Evolutionary conservation across 2,113 vertebrate genomes (phyloP).

Genomic region (Alligator sinensis): DNA sequence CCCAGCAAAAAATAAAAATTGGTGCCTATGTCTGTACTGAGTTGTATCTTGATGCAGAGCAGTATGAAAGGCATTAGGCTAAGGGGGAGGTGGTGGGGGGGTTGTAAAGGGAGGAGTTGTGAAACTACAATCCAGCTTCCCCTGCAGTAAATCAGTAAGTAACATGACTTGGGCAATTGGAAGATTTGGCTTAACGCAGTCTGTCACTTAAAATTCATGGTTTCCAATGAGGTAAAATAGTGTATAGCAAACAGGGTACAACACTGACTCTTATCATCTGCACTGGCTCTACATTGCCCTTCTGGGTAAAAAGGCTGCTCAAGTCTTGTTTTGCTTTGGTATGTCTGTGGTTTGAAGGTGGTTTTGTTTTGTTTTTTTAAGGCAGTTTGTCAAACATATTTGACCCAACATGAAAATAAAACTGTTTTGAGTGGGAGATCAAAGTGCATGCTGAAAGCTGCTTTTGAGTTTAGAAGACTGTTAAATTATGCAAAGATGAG

Average conservation of each 20-base stretch:
- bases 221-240: neutral
- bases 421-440: neutral
- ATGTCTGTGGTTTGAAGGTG: neutral
- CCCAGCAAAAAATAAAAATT: too few relatives aligned
- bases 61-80: neutral
- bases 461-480: neutral
- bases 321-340: neutral
- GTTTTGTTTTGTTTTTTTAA: neutral
- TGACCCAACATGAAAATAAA: neutral
- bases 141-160: neutral
- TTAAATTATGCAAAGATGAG: neutral
- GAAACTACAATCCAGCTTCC: neutral
- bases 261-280: neutral
- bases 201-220: neutral
- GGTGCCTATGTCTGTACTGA: neutral
- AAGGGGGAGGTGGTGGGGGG: too few relatives aligned
- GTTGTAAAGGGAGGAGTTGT: neutral
- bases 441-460: neutral
- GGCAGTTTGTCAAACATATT: neutral
- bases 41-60: neutral
- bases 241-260: neutral
- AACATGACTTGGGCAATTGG: neutral
- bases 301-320: neutral
- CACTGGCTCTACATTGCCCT: neutral
- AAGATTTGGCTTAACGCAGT: neutral